These are phyloP conservation scores for Parasteatoda tepidariorum DNA, from an alignment of 1,140 invertebrate genomes.

Conservation along the genomic window DNA sequence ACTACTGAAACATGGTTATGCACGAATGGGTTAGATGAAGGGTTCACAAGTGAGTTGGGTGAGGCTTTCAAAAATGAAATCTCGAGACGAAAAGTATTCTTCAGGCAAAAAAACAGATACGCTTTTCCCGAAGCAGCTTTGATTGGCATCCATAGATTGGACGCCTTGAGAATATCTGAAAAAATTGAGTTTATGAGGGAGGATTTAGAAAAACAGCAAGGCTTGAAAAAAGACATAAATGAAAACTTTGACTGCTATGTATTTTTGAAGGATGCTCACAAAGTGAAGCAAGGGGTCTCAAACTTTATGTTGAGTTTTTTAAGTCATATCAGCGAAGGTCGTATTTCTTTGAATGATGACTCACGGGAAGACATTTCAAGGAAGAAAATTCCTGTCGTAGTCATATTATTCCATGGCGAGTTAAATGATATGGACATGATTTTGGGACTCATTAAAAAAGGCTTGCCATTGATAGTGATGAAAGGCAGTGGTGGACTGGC, in stretches of 20 bases:
- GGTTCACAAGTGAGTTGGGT: slow-evolving; percentile 66
- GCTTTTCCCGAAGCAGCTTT: slow-evolving; percentile 41
- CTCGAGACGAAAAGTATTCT: not conserved
- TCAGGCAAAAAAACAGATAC: not conserved
- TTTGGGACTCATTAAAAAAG: slow-evolving; percentile 67
- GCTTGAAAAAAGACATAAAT: not conserved
- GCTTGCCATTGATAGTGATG: slow-evolving; percentile 69
- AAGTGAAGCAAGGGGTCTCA: not conserved
- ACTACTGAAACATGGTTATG: slow-evolving; percentile 69
- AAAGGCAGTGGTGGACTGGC: slow-evolving; percentile 69
- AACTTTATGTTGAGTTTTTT: slow-evolving; percentile 10
- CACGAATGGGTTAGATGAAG: slow-evolving; percentile 66
- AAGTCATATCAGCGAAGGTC: not conserved
- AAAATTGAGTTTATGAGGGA: not conserved
- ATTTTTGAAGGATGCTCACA: slow-evolving; percentile 8
- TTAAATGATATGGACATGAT: slow-evolving; percentile 66
- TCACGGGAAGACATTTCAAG: slow-evolving; percentile 15
- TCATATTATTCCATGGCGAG: slow-evolving; percentile 68
- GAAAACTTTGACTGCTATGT: slow-evolving; percentile 16
- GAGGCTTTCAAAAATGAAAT: slow-evolving; percentile 63
- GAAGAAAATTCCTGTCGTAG: slow-evolving; percentile 67
- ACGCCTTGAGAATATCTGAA: slow-evolving; percentile 20
- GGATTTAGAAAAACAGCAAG: not conserved
- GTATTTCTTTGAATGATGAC: not conserved
- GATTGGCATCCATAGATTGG: slow-evolving; percentile 35